These are phyloP conservation scores for Indicator maculatus DNA, from an alignment of 2,113 vertebrate species.

Conservation along the genomic window DNA sequence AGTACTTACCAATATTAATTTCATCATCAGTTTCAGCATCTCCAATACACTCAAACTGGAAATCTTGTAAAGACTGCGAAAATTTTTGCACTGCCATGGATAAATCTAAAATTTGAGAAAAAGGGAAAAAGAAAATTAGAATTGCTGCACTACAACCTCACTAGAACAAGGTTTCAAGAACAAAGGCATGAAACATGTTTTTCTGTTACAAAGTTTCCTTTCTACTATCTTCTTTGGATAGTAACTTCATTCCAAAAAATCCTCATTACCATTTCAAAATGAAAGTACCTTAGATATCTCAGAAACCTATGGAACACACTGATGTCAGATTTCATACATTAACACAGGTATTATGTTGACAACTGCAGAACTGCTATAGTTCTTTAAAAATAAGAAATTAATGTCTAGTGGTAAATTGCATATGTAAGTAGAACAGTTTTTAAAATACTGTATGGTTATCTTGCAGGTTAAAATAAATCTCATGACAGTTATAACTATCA, in stretches of 20 bases:
- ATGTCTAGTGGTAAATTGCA: not conserved
- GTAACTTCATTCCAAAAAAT: not conserved
- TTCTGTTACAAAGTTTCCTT: not conserved
- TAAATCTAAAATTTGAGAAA: conserved; percentile 80
- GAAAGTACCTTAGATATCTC: not conserved
- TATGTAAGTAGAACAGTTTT: not conserved
- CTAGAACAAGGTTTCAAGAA: not conserved
- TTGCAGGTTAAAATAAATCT: not conserved
- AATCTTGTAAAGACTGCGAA: conserved; percentile 92
- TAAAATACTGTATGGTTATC: not conserved
- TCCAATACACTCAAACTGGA: conserved; percentile 95
- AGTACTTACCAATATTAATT: conserved; percentile 91
- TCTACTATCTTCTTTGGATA: not conserved
- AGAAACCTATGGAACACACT: not conserved
- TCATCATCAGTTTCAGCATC: conserved; percentile 96
- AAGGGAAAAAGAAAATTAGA: not conserved
- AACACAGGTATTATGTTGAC: not conserved
- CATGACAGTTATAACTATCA: not conserved
- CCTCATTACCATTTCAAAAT: not conserved
- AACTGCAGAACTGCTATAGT: not conserved
- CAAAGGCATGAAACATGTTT: not conserved
- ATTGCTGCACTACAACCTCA: not conserved
- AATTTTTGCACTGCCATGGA: conserved; percentile 94
- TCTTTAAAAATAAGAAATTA: not conserved
- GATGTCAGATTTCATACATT: not conserved